Evolutionary conservation across 2,888 invertebrate species (phyloP).

Genomic region (Apodemia hepburni): DNA sequence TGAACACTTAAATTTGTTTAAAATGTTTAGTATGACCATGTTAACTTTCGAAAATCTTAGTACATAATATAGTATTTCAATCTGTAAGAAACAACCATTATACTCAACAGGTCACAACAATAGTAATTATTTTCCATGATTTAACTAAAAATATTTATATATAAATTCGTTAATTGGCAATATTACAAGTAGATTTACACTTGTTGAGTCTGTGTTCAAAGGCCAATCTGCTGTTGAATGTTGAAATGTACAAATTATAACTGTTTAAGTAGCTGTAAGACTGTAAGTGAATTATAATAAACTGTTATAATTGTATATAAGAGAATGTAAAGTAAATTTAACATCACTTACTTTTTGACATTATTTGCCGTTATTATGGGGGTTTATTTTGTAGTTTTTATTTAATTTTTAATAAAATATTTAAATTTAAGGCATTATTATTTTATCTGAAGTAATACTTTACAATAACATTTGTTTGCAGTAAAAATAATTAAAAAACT

Average conservation of each 20-base stretch:
- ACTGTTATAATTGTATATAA: conserved; percentile 60
- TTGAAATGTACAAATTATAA: conserved; percentile 14
- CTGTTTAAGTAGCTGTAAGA: conserved; percentile 40
- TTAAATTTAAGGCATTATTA: conserved; percentile 4
- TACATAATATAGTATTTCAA: neutral
- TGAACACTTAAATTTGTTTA: neutral
- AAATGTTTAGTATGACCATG: neutral
- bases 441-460: neutral
- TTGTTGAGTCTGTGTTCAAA: conserved; percentile 14
- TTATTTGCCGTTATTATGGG: conserved; percentile 57
- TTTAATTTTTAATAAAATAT: conserved; percentile 30
- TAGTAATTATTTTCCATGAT: neutral
- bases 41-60: neutral
- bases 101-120: conserved; percentile 5
- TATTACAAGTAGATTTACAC: neutral
- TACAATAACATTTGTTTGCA: no score
- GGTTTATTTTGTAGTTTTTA: conserved; percentile 49
- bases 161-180: neutral
- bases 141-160: neutral
- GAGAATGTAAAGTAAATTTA: conserved; percentile 45
- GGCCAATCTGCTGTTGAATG: conserved; percentile 14
- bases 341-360: conserved; percentile 47
- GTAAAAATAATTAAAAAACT: no score
- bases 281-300: conserved; percentile 35
- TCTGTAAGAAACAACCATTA: neutral